A percentile compares a stretch with the other conserved stretches of the same genome.
phyloP scores from a whole-genome alignment of 2,888 invertebrate species.

The Ypsolopha scabrella region DNA sequence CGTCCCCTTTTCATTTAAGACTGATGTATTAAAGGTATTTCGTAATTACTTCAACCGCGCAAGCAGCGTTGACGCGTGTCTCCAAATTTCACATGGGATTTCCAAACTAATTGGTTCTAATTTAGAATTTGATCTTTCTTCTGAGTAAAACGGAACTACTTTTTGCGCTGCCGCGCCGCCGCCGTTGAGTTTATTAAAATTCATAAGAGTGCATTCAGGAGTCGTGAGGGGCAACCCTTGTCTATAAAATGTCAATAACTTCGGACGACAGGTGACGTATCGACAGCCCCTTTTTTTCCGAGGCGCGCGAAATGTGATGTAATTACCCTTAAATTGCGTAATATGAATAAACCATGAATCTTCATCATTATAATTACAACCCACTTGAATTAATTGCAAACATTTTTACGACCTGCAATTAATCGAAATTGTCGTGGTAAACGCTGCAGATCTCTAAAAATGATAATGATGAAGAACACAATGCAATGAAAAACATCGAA shows the following conservation, averaged over 20 bases:
- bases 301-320: background rate
- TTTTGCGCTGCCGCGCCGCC: too few relatives aligned
- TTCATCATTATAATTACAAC: background rate
- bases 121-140: too few relatives aligned
- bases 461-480: too few relatives aligned
- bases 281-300: background rate
- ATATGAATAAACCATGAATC: constrained; percentile 1
- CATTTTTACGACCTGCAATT: background rate
- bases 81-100: background rate
- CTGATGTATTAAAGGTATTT: constrained; percentile 23
- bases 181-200: constrained; percentile 2
- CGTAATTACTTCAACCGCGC: constrained; percentile 23
- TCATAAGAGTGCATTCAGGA: constrained; percentile 2
- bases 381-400: background rate
- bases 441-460: too few relatives aligned
- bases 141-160: too few relatives aligned
- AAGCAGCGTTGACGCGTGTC: background rate
- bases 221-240: constrained; percentile 3
- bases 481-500: background rate
- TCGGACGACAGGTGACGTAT: constrained; percentile 6
- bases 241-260: constrained; percentile 9
- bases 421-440: background rate
- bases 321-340: background rate
- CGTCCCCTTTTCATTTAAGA: constrained; percentile 20
- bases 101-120: too few relatives aligned